Evolutionary conservation across 2,113 vertebrate genomes (phyloP).

Genomic region (Hyla sarda): DNA sequence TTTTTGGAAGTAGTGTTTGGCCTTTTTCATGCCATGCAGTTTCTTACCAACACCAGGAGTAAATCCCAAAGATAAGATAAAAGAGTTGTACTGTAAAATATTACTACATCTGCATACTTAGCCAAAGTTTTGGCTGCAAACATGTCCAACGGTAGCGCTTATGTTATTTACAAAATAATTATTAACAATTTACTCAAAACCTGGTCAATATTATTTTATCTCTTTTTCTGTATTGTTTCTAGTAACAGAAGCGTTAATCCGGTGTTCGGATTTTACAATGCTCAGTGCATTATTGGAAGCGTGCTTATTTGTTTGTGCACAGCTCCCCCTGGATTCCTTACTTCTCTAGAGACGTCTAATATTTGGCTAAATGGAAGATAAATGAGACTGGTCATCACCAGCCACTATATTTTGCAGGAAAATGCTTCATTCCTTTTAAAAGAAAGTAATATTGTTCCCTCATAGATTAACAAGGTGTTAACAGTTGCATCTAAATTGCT

Average conservation of each 20-base stretch:
- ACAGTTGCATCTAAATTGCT: too few relatives aligned
- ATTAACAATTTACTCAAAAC: too few relatives aligned
- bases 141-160: too few relatives aligned
- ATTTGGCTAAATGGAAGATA: conserved; percentile 5
- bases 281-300: background rate
- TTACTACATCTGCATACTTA: too few relatives aligned
- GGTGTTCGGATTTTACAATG: background rate
- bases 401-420: background rate
- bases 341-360: background rate
- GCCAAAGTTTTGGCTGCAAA: too few relatives aligned
- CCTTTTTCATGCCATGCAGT: too few relatives aligned
- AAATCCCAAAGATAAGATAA: too few relatives aligned
- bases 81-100: too few relatives aligned
- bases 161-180: too few relatives aligned
- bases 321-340: conserved; percentile 47
- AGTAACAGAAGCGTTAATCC: conserved; percentile 7
- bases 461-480: background rate
- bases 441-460: background rate
- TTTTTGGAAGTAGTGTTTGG: too few relatives aligned
- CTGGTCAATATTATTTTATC: too few relatives aligned
- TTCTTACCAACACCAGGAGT: too few relatives aligned
- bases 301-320: conserved; percentile 42
- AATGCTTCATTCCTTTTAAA: background rate
- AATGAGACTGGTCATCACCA: background rate
- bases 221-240: background rate